Evolutionary conservation across 1,140 invertebrate genomes (phyloP), one percentile per base, ranked within the genome.

Genomic region (Polyergus mexicanus): DNA sequence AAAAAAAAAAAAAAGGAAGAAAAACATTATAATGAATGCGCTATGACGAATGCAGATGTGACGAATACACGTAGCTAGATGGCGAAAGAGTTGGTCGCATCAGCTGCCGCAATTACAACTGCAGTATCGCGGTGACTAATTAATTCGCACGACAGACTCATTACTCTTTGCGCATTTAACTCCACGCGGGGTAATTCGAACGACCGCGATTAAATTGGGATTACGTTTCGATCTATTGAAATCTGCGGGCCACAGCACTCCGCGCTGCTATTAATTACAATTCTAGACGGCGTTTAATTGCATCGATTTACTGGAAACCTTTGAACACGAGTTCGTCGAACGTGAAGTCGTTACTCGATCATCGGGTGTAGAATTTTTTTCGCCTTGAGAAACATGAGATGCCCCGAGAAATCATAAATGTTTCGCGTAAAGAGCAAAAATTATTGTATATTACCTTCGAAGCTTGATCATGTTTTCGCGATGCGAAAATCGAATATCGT

Each of bases 161-260:
- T 84, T 85, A 78, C 81, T 88, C 86, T 41, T 87, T 68, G 54
- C 66, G 68, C 68, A 68, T 85, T 89, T 76, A 78, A 22, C 75
- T 58, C 54, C 28, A n/a, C 44, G 63, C 60, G 68, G 4, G 35
- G 25, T 41, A 74, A 69, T 85, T 38, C 25, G 68, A 80, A 28
- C 63, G 54, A 72, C 84, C 76, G 19, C 84, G 88, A 89, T 89
- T 89, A 86, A 88, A 89, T 65, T 75, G 65, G 51, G 65, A 86
- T 89, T 86, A 86, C 72, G 32, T 63, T 86, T 63, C 83, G 68
- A 89, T 65, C 56, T 35, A 71, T 28, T 35, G 72, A 78, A 74
- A 88, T 72, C 54, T 56, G 10, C 10, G 19, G 8, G 35, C 8
- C 38, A 16, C 38, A 16, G 22, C 47, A 10, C 41, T 19, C 8